Conservation (phyloP, 2,888 invertebrate genomes). For the Zygogramma bicolorata region DNA sequence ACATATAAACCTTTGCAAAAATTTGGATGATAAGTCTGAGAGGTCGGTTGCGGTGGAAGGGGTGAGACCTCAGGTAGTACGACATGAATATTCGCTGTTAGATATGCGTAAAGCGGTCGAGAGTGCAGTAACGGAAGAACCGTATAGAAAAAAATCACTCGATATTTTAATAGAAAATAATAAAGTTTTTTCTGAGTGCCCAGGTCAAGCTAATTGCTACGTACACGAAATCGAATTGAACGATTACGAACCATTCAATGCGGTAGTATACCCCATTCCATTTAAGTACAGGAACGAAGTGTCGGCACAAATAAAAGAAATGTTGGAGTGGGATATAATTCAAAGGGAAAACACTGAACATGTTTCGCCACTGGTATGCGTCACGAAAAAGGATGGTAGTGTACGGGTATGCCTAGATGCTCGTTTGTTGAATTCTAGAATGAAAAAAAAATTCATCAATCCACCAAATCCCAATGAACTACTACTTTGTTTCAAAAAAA, state of each 20-base stretch:
- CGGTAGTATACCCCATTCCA: conserved; percentile 19
- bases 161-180: background rate
- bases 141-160: background rate
- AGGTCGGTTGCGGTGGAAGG: background rate
- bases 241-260: conserved; percentile 19
- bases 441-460: conserved; percentile 31
- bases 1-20: background rate
- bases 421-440: conserved; percentile 28
- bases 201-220: background rate
- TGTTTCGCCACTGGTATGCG: conserved; percentile 28
- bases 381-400: conserved; percentile 36
- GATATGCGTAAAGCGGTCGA: background rate
- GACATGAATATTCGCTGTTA: background rate
- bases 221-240: conserved; percentile 14
- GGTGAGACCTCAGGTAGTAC: background rate
- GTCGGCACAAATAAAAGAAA: conserved; percentile 20
- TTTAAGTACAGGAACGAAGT: background rate
- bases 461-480: conserved; percentile 31
- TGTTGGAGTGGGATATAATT: conserved; percentile 30
- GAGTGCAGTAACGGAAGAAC: background rate
- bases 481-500: conserved; percentile 21
- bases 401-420: conserved; percentile 43
- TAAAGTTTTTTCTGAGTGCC: background rate
- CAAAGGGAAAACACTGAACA: conserved; percentile 23
- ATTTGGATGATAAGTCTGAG: background rate